Evolutionary conservation across 92 coral and sea anemone species (phyloP).

Genomic region (Montipora capitata): DNA sequence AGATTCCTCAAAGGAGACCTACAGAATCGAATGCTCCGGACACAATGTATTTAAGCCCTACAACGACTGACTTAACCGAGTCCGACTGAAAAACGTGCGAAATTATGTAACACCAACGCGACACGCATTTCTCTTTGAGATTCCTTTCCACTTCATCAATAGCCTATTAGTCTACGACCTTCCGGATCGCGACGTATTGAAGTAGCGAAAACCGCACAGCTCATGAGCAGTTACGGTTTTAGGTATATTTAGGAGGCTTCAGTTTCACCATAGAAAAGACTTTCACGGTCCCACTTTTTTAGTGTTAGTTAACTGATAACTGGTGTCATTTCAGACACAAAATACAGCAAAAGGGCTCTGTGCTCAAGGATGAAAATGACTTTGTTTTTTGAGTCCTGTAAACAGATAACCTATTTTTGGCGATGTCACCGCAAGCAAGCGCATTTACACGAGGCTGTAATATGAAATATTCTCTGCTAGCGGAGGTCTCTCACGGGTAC

Average conservation of each 20-base stretch:
- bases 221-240: neutral
- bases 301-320: neutral
- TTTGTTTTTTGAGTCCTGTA: too few species aligned
- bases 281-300: too few species aligned
- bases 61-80: neutral
- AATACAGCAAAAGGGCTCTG: too few species aligned
- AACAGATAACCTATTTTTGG: too few species aligned
- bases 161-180: constrained; percentile 19
- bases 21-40: constrained; percentile 13
- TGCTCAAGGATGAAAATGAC: too few species aligned
- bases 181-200: neutral
- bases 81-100: neutral
- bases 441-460: too few species aligned
- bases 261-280: too few species aligned
- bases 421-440: too few species aligned
- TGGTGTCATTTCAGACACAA: neutral
- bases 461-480: too few species aligned
- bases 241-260: too few species aligned
- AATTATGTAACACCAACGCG: neutral
- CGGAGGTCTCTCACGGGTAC: too few species aligned
- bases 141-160: neutral
- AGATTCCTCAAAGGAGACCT: constrained; percentile 7
- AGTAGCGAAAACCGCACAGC: neutral
- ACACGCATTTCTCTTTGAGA: neutral
- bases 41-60: neutral